Conservation (phyloP, 2,113 vertebrate genomes). For the Tachysurus vachellii region DNA sequence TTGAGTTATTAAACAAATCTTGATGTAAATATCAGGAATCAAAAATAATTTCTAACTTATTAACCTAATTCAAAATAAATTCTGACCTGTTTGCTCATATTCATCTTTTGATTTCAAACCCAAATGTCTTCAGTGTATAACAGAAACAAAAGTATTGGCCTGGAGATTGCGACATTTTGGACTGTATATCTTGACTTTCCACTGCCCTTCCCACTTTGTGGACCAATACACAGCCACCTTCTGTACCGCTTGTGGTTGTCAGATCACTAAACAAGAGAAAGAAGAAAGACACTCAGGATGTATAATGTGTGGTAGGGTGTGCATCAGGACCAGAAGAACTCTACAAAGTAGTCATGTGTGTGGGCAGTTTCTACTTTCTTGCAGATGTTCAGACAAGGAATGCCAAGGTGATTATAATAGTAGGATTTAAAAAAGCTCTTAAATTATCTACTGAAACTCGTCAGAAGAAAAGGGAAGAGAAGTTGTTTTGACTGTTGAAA, state of each 20-base stretch:
- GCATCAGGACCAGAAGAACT: neutral
- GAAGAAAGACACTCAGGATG: neutral
- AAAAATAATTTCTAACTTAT: neutral
- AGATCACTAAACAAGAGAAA: neutral
- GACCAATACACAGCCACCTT: neutral
- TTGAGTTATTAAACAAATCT: neutral
- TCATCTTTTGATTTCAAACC: neutral
- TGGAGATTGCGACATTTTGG: neutral
- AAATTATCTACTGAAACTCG: neutral
- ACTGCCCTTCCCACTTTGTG: neutral
- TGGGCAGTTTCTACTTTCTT: neutral
- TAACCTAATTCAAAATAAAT: too few relatives aligned
- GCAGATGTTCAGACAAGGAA: neutral
- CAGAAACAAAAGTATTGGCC: neutral
- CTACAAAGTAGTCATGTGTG: neutral
- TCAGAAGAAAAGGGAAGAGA: neutral
- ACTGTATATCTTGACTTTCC: neutral
- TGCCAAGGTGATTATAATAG: neutral
- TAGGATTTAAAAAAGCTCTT: neutral
- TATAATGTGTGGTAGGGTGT: neutral
- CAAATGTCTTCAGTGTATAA: neutral
- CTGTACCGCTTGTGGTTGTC: neutral
- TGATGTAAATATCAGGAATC: neutral
- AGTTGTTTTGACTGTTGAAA: neutral
- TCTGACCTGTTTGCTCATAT: neutral